Percentiles rank a stretch among this genome's conserved stretches.
Conservation (phyloP, 2,113 vertebrate genomes). For the Callospermophilus lateralis region DNA sequence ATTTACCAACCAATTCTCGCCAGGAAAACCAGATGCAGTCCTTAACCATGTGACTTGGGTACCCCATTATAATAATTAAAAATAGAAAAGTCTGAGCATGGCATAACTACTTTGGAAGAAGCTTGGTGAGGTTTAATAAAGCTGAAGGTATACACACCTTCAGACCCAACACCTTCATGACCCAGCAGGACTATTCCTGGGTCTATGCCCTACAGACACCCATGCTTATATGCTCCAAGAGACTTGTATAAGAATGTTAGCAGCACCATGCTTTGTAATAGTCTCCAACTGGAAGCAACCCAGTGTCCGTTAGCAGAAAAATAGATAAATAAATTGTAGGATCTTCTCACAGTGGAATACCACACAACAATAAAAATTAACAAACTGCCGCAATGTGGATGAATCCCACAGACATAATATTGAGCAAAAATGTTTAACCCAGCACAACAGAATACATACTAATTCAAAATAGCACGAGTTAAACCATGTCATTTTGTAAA, state of each 20-base stretch:
- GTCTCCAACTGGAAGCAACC: not conserved
- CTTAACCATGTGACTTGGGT: slow-evolving; percentile 34
- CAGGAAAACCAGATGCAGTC: slow-evolving; percentile 66
- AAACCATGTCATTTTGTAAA: not conserved
- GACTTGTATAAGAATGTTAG: not conserved
- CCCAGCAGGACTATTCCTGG: not conserved
- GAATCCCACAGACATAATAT: not conserved
- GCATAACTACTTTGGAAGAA: slow-evolving; percentile 42
- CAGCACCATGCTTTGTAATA: not conserved
- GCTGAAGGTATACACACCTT: not conserved
- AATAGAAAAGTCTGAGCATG: slow-evolving; percentile 26
- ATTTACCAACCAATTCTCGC: slow-evolving; percentile 63
- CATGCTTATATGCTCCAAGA: not conserved
- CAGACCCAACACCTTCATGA: slow-evolving; percentile 24
- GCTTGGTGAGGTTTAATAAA: slow-evolving; percentile 19
- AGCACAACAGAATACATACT: not conserved
- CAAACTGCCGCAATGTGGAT: not conserved
- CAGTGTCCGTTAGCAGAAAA: not conserved
- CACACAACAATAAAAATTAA: not conserved
- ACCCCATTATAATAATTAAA: slow-evolving; percentile 67
- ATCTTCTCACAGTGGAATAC: not conserved
- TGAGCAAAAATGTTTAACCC: not conserved
- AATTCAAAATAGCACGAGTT: not conserved
- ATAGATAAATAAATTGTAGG: not conserved
- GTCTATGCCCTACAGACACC: not conserved